Base-by-base conservation (phyloP, 2,113 vertebrate species). In the Nyctereutes procyonoides region DNA sequence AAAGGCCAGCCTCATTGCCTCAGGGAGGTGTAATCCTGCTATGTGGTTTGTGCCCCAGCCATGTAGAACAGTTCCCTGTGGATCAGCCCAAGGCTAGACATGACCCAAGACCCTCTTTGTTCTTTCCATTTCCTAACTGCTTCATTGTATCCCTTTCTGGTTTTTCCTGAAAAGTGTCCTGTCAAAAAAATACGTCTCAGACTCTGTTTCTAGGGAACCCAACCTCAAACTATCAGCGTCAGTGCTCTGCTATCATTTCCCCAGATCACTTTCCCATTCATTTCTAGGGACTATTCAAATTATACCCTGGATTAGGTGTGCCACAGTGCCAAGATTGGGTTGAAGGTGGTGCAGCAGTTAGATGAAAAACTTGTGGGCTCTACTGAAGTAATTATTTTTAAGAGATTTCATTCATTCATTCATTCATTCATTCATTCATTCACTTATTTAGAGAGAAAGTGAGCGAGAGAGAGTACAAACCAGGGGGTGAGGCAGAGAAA, bases 191-290 rank as follows among this genome's bases (percentile, higher is more conserved):
- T 35, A 32, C 28, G 3, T 56, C 48, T 89, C 20, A n/a, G 13
- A 14, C 55, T 89, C 62, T 84, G 65, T 60, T 93, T 92, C 10
- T 63, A 81, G 65, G 73, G 28, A 82, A 73, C 56, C 20, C 76
- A 84, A 2, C 16, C 55, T 90, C 30, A 87, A 15, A 22, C 14
- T n/a, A 30, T 48, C 63, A 22, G 58, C 43, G 56, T 93, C 30
- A 43, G 13, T 48, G 38, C n/a, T 32, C 63, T 86, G 32, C 55
- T n/a, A n/a, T 88, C 19, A 48, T 90, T 92, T 96, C n/a, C 55
- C 71, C 26, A 65, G 30, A 73, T 87, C n/a, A 93, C 24, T n/a
- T 86, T 89, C 60, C 69, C 51, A 63, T 55, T 96, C 71, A 90
- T 38, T 88, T 90, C 35, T 17, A 11, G 65, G 56, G 48, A 76